Conservation (phyloP, 2,797 vertebrate species). For the Danio choprae region DNA sequence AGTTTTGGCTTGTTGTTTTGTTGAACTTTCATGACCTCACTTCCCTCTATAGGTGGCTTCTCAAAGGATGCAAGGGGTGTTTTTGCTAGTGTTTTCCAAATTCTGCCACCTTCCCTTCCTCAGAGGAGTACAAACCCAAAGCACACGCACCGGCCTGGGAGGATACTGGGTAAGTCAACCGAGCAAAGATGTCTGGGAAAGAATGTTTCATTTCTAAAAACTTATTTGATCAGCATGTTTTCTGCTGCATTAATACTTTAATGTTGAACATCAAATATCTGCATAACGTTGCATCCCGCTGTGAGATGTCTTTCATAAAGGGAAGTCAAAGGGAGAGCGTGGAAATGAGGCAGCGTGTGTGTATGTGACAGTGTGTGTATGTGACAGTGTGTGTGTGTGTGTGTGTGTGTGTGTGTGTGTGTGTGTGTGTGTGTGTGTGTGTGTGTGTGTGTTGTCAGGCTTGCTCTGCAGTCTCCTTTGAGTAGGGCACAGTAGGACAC, state of each 20-base stretch:
- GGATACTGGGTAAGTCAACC: constrained; percentile 93
- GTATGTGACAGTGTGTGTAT: constrained; percentile 45
- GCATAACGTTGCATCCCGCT: constrained; percentile 2
- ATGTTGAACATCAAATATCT: constrained; percentile 46
- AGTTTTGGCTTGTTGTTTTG: too few species aligned
- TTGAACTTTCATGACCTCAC: not conserved
- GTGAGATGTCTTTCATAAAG: constrained; percentile 28
- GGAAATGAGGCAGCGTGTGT: constrained; percentile 50
- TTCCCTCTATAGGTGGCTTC: constrained; percentile 85
- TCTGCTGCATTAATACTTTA: not conserved
- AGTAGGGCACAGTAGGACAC: constrained; percentile 71
- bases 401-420: constrained; percentile 27
- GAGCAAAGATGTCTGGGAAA: constrained; percentile 6
- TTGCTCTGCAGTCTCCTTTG: constrained; percentile 80
- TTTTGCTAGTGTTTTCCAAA: constrained; percentile 92
- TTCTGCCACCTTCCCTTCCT: constrained; percentile 94
- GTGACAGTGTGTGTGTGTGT: constrained; percentile 43
- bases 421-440: constrained; percentile 66
- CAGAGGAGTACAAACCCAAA: constrained; percentile 91
- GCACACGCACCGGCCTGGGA: constrained; percentile 93
- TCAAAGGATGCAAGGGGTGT: constrained; percentile 95
- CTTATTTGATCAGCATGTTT: not conserved
- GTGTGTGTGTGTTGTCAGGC: constrained; percentile 67
- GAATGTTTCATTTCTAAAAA: not conserved
- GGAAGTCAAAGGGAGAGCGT: constrained; percentile 12